A percentile compares a stretch with the other conserved stretches of the same genome.
Evolutionary conservation across 2,797 vertebrate species (phyloP).

Genomic region (Lepilemur ruficaudatus): DNA sequence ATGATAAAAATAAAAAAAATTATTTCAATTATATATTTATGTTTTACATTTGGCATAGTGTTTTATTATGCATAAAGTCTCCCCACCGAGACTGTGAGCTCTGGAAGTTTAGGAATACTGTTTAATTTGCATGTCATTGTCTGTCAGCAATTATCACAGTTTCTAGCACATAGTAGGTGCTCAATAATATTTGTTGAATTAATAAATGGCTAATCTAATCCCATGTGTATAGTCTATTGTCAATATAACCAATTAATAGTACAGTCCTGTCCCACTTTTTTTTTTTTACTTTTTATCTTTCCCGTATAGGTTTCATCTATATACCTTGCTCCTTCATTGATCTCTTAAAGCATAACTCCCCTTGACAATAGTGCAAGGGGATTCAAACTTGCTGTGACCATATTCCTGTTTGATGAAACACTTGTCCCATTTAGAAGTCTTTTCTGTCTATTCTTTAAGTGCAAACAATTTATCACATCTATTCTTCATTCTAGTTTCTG

Average conservation of each 20-base stretch:
- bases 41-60: not conserved
- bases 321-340: not conserved
- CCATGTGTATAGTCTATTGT: not conserved
- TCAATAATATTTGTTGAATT: not conserved
- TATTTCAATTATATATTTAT: not conserved
- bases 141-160: not conserved
- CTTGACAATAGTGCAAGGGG: not conserved
- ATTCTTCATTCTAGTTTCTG: not conserved
- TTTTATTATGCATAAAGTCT: not conserved
- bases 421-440: not conserved
- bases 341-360: not conserved
- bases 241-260: not conserved
- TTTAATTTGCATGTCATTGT: not conserved
- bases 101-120: not conserved
- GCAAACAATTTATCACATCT: not conserved
- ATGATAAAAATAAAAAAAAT: not conserved
- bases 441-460: conserved; percentile 1
- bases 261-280: not conserved
- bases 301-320: not conserved
- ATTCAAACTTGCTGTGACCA: not conserved
- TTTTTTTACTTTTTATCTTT: conserved; percentile 6
- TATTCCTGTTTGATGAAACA: not conserved
- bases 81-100: not conserved
- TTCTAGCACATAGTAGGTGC: not conserved
- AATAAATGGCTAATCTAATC: not conserved